A percentile compares a stretch with the other conserved stretches of the same genome.
Conservation (phyloP, 2,113 vertebrate genomes). For the Gallinago jamesoni region DNA sequence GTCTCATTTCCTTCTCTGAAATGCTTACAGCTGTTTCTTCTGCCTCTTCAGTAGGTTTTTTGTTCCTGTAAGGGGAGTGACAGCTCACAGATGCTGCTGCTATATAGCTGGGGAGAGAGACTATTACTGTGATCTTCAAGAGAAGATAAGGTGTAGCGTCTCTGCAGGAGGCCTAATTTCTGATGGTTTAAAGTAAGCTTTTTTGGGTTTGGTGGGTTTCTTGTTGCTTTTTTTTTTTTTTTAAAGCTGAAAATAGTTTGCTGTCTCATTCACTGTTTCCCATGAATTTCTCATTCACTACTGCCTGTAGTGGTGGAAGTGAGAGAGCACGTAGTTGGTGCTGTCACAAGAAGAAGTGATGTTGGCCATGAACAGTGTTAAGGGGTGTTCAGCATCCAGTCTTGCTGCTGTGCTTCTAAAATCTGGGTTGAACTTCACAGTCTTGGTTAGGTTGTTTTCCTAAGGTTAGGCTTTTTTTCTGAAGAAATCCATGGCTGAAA, state of each 20-base stretch:
- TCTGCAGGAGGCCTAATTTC: neutral
- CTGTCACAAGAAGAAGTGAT: neutral
- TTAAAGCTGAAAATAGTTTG: neutral
- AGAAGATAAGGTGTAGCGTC: neutral
- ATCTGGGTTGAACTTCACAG: neutral
- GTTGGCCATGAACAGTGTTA: neutral
- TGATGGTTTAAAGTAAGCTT: constrained; percentile 5
- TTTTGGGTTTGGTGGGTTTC: neutral
- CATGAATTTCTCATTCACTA: neutral
- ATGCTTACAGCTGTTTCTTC: constrained; percentile 44
- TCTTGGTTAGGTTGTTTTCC: neutral
- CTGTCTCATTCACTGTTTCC: neutral
- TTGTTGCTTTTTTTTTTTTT: neutral
- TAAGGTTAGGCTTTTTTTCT: neutral
- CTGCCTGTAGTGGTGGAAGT: neutral
- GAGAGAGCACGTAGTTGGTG: neutral
- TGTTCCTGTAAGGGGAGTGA: constrained; percentile 38
- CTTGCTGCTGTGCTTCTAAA: neutral
- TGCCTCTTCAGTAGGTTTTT: constrained; percentile 52
- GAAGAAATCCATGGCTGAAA: neutral
- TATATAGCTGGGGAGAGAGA: neutral
- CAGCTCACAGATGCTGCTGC: constrained; percentile 46
- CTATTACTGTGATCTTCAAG: neutral
- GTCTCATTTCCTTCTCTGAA: constrained; percentile 48
- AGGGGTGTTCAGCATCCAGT: neutral